Evolutionary conservation across 2,113 vertebrate genomes (phyloP).

Genomic region (Colius striatus): DNA sequence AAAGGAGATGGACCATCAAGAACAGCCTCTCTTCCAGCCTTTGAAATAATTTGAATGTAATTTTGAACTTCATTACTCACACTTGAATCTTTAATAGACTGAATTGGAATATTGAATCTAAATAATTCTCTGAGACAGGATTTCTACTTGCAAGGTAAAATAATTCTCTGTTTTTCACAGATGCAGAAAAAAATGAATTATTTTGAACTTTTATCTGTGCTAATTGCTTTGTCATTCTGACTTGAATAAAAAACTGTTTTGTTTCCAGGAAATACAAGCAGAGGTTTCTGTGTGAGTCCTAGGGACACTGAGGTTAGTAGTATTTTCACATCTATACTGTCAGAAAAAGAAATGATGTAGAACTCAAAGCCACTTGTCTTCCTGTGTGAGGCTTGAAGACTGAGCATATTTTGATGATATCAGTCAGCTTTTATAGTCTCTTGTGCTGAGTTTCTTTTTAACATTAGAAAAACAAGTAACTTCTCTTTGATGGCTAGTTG

Average conservation of each 20-base stretch:
- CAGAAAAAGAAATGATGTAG: not conserved
- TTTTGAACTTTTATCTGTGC: not conserved
- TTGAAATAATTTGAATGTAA: not conserved
- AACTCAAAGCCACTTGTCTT: conserved; percentile 5
- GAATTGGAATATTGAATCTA: not conserved
- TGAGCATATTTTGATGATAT: not conserved
- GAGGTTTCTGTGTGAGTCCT: not conserved
- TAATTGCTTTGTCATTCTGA: not conserved
- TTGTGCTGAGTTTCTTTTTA: not conserved
- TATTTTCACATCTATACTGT: not conserved
- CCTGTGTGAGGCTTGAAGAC: conserved; percentile 3
- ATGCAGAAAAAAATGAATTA: not conserved
- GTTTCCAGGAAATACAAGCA: not conserved
- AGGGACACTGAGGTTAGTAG: not conserved
- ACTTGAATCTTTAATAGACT: not conserved
- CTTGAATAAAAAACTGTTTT: not conserved
- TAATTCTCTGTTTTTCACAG: not conserved
- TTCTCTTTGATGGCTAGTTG: not conserved
- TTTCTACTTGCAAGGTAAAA: not conserved
- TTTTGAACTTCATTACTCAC: not conserved
- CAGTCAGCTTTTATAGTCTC: not conserved
- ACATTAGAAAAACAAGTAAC: not conserved
- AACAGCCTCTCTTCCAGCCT: not conserved
- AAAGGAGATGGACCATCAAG: not conserved
- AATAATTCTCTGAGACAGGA: not conserved